phyloP scores from a whole-genome alignment of 2,113 vertebrate species.

The Rhinolophus ferrumequinum region DNA sequence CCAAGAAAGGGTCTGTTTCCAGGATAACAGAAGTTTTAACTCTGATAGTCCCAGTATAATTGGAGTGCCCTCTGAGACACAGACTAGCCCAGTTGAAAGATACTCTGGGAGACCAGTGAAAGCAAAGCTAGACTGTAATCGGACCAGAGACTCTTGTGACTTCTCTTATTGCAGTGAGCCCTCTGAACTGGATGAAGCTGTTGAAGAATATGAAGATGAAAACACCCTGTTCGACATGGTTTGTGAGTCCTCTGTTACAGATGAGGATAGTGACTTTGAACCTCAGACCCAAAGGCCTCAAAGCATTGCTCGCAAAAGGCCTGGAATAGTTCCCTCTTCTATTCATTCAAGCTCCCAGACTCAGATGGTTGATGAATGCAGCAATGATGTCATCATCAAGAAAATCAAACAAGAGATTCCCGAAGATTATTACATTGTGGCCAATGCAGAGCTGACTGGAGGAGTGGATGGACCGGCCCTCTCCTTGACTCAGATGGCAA shows the following conservation, averaged over 20 bases:
- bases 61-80: conserved; percentile 86
- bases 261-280: conserved; percentile 93
- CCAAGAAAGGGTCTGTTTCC: conserved; percentile 90
- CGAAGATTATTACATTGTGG: conserved; percentile 92
- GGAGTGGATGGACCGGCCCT: conserved; percentile 83
- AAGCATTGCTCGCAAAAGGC: conserved; percentile 82
- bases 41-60: conserved; percentile 90
- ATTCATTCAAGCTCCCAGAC: conserved; percentile 78
- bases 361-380: conserved; percentile 81
- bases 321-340: conserved; percentile 65
- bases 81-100: conserved; percentile 88
- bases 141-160: conserved; percentile 90
- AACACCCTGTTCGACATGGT: conserved; percentile 91
- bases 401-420: conserved; percentile 94
- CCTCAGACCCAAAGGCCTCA: conserved; percentile 82
- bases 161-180: conserved; percentile 93
- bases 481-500: conserved; percentile 87
- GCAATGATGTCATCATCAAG: conserved; percentile 86
- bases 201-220: conserved; percentile 92
- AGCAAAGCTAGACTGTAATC: conserved; percentile 87
- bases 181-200: conserved; percentile 88
- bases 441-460: conserved; percentile 87
- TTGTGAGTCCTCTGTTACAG: conserved; percentile 92
- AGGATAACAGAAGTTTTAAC: conserved; percentile 91
- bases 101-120: conserved; percentile 87